phyloP scores from a whole-genome alignment of 2,113 vertebrate species.

The Triplophysa rosa region DNA sequence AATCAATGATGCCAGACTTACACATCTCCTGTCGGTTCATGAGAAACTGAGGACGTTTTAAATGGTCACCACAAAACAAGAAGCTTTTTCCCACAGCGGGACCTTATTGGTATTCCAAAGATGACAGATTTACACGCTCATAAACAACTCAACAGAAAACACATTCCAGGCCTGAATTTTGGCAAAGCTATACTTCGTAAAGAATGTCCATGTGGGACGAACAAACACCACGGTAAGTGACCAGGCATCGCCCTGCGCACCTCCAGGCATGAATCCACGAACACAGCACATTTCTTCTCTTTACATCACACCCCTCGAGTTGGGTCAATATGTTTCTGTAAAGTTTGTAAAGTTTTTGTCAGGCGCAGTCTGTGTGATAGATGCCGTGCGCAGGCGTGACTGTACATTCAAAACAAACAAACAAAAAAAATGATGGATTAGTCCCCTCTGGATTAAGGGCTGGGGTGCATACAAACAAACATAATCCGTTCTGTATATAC shows the following conservation, averaged over 20 bases:
- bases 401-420: no score
- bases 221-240: slow-evolving; percentile 53
- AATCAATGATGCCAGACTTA: not conserved
- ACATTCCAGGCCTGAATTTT: slow-evolving; percentile 42
- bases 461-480: no score
- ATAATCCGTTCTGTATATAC: no score
- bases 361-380: no score
- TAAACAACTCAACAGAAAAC: slow-evolving; percentile 61
- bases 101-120: slow-evolving; percentile 56
- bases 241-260: no score
- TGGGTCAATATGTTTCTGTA: not conserved
- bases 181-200: slow-evolving; percentile 52
- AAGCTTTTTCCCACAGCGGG: slow-evolving; percentile 37
- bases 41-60: slow-evolving; percentile 12
- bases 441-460: no score
- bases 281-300: not conserved
- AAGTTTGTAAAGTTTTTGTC: no score
- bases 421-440: no score
- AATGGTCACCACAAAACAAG: slow-evolving; percentile 13
- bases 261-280: slow-evolving; percentile 39
- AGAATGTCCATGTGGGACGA: slow-evolving; percentile 56
- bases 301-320: not conserved
- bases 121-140: slow-evolving; percentile 66
- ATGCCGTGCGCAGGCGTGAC: no score
- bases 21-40: not conserved